Percentiles rank a stretch among this genome's conserved stretches.
These are phyloP conservation scores for Barnardius zonarius DNA, from an alignment of 2,113 vertebrate genomes.

Conservation along the genomic window DNA sequence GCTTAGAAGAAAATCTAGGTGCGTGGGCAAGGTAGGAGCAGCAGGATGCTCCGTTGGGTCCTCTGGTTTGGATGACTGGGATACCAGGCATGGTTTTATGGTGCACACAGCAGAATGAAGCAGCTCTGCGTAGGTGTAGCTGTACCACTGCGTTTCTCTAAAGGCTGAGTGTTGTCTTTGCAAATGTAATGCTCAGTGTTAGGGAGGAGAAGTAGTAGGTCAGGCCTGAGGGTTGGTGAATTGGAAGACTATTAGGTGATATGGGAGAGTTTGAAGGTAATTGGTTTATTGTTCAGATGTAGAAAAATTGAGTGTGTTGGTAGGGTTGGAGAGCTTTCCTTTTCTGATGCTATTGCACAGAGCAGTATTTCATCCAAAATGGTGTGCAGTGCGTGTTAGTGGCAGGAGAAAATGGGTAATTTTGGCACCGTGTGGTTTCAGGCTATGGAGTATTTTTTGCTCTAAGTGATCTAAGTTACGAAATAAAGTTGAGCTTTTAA, in stretches of 20 bases:
- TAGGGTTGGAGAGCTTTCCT: background rate
- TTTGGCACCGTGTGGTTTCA: background rate
- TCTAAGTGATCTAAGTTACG: background rate
- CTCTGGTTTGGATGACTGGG: background rate
- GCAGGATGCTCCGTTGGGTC: background rate
- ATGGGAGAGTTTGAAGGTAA: background rate
- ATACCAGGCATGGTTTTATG: background rate
- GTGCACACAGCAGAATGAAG: background rate
- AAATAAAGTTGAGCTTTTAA: background rate
- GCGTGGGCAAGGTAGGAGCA: slow-evolving; percentile 33
- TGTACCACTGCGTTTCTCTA: background rate
- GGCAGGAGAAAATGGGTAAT: background rate
- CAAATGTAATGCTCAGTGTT: background rate
- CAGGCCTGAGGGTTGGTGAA: background rate
- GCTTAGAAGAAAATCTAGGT: background rate
- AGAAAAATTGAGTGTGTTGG: background rate
- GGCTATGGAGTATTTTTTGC: background rate
- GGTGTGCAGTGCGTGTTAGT: background rate
- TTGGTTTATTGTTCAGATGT: background rate
- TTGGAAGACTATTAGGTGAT: background rate
- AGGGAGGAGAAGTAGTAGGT: background rate
- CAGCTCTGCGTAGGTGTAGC: background rate
- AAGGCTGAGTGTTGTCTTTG: background rate
- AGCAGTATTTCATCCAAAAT: background rate
- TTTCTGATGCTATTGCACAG: background rate